Evolutionary conservation across 2,888 invertebrate genomes (phyloP).

Genomic region (Panorpa germanica): DNA sequence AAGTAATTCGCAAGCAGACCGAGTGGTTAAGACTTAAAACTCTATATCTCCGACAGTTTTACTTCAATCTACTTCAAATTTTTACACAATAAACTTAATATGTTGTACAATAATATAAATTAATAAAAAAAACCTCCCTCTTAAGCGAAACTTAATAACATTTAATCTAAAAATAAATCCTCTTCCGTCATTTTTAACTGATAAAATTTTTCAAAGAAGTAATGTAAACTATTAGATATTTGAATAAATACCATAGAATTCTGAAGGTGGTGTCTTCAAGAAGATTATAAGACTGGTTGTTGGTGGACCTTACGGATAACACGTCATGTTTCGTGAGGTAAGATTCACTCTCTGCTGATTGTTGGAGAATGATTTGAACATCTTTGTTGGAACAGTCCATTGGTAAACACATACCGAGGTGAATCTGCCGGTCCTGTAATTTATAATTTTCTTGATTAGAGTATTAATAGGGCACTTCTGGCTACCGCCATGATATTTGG

Average conservation of each 20-base stretch:
- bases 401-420: slow-evolving; percentile 61
- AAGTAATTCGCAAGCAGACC: too few species aligned
- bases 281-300: slow-evolving; percentile 41
- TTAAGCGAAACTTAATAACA: too few species aligned
- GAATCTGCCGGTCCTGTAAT: slow-evolving; percentile 44
- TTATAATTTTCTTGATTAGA: slow-evolving; percentile 7
- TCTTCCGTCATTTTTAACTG: background rate
- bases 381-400: slow-evolving; percentile 41
- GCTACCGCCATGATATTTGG: background rate
- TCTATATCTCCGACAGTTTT: too few species aligned
- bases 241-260: slow-evolving; percentile 39
- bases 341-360: too few species aligned
- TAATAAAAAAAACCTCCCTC: too few species aligned
- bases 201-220: slow-evolving; percentile 1
- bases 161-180: too few species aligned
- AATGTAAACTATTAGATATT: slow-evolving; percentile 6
- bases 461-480: background rate
- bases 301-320: slow-evolving; percentile 46
- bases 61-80: too few species aligned
- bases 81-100: too few species aligned
- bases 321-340: slow-evolving; percentile 34
- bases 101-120: too few species aligned
- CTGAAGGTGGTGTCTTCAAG: slow-evolving; percentile 51
- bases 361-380: slow-evolving; percentile 35
- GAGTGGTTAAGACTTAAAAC: too few species aligned